A percentile compares a stretch with the other conserved stretches of the same genome.
These are phyloP conservation scores for Dimorphilus gyrociliatus DNA, from an alignment of 2,888 invertebrate genomes.

Conservation along the genomic window DNA sequence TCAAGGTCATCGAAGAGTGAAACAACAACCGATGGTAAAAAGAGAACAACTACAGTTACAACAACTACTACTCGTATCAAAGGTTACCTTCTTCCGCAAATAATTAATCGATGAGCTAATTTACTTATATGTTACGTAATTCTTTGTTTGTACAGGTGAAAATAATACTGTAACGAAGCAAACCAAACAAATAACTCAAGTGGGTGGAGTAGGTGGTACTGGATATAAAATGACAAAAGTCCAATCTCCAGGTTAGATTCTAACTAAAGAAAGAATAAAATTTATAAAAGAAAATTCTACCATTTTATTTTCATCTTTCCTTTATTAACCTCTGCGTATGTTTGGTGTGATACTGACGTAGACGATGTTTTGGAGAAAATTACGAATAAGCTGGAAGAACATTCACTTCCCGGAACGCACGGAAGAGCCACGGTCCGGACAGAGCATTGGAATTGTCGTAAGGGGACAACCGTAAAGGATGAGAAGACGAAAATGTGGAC, in stretches of 20 bases:
- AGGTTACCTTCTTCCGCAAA: background rate
- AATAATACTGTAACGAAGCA: slow-evolving; percentile 1
- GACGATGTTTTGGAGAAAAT: background rate
- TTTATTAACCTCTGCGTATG: no score
- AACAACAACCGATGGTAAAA: no score
- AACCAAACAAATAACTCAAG: slow-evolving; percentile 1
- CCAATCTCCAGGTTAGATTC: background rate
- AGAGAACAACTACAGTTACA: background rate
- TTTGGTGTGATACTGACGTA: slow-evolving; percentile 1
- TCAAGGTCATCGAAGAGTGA: no score
- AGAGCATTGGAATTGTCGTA: slow-evolving; percentile 25
- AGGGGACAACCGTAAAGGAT: slow-evolving; percentile 18
- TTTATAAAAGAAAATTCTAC: no score
- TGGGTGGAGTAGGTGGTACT: slow-evolving; percentile 4
- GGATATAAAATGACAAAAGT: slow-evolving; percentile 1
- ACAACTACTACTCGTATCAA: background rate
- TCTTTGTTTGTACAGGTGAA: slow-evolving; percentile 1
- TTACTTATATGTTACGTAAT: background rate
- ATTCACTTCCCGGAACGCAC: slow-evolving; percentile 14
- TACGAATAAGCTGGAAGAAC: slow-evolving; percentile 8
- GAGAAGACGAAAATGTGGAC: slow-evolving; percentile 29
- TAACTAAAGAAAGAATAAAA: background rate
- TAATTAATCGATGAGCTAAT: slow-evolving; percentile 1
- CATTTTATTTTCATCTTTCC: no score
- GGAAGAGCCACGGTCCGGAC: slow-evolving; percentile 24